Base-by-base conservation (phyloP, 1,140 invertebrate genomes). In the Globodera rostochiensis region DNA sequence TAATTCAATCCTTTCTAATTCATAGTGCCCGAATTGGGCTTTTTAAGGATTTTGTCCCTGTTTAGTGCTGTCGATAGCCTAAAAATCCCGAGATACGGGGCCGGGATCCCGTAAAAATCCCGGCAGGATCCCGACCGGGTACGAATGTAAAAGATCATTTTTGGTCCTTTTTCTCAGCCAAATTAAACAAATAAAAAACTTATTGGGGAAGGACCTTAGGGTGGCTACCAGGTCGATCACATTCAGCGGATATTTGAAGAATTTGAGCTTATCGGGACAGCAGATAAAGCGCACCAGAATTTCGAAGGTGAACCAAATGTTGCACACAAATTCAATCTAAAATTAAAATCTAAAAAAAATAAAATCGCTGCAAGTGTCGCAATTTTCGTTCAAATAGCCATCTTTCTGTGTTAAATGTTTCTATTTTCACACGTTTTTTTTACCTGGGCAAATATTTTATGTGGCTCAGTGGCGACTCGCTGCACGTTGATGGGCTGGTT, bases 221-320 rank as follows among this genome's bases (percentile, higher is more conserved):
- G 75, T 82, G 13, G 82, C 73, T 95, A 85, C 86, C 91, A 96
- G 96, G 91, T 97, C 95, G 87, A 97, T 96, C 81, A 95, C 93
- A 90, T 95, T 96, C 19, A 95, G 93, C 45, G 94, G 94, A 3
- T 93, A 94, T 90, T 94, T 94, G 88, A 97, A 93, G 92, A 98
- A 98, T 87, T 94, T 93, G 90, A 94, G 94, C 88, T 94, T 92
- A 88, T 93, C 94, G 1, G 98, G 95, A 93, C 95, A 73, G 87
- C 95, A 95, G 84, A 95, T 94, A 83, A 95, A 94, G 81, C 95
- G 91, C 25, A 96, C 93, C 66, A 94, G 60, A 71, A 98, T 93
- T 90, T 98, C 96, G 84, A 98, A 93, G 6, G 95, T 96, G 91
- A 98, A 97, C 95, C 96, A 98, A n/a, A 95, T 94, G 89, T 98